These are phyloP conservation scores for Stenotaenia linearis DNA, from an alignment of 2,888 invertebrate species.

Conservation along the genomic window DNA sequence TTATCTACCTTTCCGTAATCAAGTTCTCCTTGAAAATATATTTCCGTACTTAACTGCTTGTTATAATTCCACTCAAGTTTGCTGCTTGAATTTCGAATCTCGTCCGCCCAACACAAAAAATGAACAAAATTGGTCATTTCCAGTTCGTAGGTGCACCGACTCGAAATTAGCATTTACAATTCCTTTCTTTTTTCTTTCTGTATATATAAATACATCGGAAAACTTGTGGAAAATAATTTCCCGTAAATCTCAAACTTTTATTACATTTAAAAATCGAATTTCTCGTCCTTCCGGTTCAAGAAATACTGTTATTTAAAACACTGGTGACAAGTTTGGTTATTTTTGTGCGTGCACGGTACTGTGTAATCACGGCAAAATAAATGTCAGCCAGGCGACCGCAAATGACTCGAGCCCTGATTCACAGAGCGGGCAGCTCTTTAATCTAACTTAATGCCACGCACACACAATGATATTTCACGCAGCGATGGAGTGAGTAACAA, in stretches of 20 bases:
- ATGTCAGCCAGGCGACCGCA: background rate
- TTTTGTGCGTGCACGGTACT: background rate
- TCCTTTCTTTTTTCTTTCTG: too few species aligned
- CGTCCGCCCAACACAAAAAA: too few species aligned
- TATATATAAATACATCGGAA: too few species aligned
- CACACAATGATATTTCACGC: constrained; percentile 19
- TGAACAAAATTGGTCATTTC: background rate
- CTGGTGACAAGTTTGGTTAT: background rate
- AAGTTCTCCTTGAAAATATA: too few species aligned
- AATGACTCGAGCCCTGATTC: background rate
- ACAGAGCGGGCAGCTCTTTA: background rate
- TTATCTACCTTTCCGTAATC: too few species aligned
- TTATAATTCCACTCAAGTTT: too few species aligned
- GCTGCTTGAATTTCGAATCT: too few species aligned
- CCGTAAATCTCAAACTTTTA: too few species aligned
- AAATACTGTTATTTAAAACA: background rate
- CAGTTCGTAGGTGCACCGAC: background rate
- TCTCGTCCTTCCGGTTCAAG: too few species aligned
- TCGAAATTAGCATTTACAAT: background rate
- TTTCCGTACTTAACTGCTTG: background rate
- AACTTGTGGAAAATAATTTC: too few species aligned
- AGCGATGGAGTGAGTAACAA: background rate
- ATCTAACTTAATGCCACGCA: constrained; percentile 5
- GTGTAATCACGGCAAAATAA: background rate
- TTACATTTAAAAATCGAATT: too few species aligned